phyloP scores from a whole-genome alignment of 2,888 invertebrate species.

The Abrostola triplasia region DNA sequence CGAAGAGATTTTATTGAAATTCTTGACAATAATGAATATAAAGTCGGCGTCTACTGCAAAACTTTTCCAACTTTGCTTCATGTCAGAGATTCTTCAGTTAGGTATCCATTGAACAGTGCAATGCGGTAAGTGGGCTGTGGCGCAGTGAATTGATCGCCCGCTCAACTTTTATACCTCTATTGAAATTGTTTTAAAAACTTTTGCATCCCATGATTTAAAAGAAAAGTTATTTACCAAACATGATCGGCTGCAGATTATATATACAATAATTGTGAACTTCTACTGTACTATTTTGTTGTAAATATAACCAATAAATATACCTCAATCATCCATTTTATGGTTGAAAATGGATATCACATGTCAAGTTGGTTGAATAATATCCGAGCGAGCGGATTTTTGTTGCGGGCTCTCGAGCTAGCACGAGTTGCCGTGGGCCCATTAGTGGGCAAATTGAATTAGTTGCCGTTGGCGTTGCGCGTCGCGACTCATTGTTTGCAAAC shows the following conservation, averaged over 20 bases:
- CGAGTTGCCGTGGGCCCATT: conserved; percentile 55
- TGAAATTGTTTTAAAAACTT: conserved; percentile 56
- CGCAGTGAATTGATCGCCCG: conserved; percentile 26
- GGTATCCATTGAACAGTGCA: conserved; percentile 45
- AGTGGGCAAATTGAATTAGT: conserved; percentile 71
- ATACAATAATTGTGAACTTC: no score
- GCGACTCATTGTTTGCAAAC: conserved; percentile 70
- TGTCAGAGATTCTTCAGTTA: conserved; percentile 44
- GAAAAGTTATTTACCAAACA: conserved; percentile 3
- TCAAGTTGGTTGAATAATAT: neutral
- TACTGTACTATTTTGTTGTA: no score
- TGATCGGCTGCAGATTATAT: no score
- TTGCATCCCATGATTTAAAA: conserved; percentile 21
- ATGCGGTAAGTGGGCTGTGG: conserved; percentile 32
- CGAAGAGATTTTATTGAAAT: conserved; percentile 32
- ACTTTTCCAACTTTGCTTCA: conserved; percentile 42
- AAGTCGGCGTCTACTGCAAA: conserved; percentile 31
- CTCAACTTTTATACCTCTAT: conserved; percentile 53
- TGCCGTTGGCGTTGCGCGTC: conserved; percentile 63
- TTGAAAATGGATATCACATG: no score
- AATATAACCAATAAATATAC: no score
- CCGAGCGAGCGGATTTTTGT: conserved; percentile 9
- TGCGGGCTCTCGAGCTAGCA: conserved; percentile 5
- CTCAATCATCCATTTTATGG: no score
- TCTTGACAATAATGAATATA: conserved; percentile 23